Conservation (phyloP, 2,888 invertebrate genomes). For the Tubulanus polymorphus region DNA sequence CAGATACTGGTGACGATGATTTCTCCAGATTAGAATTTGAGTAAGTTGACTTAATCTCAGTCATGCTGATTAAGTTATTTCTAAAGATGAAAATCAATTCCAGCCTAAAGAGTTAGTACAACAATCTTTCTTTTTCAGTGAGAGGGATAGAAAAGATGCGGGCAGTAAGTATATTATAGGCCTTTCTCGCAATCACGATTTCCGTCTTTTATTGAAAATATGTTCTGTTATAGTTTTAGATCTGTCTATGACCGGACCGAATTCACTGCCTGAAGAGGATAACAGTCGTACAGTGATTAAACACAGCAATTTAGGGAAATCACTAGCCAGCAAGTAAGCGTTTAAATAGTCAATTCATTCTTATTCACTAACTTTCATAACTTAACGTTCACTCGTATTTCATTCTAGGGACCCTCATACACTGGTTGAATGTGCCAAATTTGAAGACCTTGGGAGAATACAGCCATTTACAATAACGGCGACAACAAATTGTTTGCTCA, state of each 20-base stretch:
- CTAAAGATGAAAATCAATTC: too few relatives aligned
- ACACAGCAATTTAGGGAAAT: neutral
- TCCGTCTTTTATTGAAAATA: neutral
- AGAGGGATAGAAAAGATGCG: neutral
- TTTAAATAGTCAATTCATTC: neutral
- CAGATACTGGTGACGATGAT: too few relatives aligned
- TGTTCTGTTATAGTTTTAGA: neutral
- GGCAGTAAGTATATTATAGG: neutral
- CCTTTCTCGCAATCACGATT: neutral
- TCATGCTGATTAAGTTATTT: too few relatives aligned
- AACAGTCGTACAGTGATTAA: neutral
- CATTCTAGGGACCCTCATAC: slow-evolving; percentile 79
- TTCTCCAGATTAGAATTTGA: too few relatives aligned
- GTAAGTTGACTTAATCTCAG: too few relatives aligned
- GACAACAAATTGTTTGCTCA: slow-evolving; percentile 74
- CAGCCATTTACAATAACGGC: slow-evolving; percentile 88
- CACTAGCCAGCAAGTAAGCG: neutral
- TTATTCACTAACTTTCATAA: neutral
- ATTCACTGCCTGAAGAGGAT: neutral
- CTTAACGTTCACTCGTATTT: slow-evolving; percentile 4
- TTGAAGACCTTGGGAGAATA: slow-evolving; percentile 80
- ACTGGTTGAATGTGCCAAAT: slow-evolving; percentile 83
- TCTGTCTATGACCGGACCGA: neutral
- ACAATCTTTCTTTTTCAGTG: neutral
- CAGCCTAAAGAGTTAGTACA: too few relatives aligned